A percentile compares a stretch with the other conserved stretches of the same genome.
Evolutionary conservation across 2,797 vertebrate genomes (phyloP).

Genomic region (Gymnoscopelus braueri): DNA sequence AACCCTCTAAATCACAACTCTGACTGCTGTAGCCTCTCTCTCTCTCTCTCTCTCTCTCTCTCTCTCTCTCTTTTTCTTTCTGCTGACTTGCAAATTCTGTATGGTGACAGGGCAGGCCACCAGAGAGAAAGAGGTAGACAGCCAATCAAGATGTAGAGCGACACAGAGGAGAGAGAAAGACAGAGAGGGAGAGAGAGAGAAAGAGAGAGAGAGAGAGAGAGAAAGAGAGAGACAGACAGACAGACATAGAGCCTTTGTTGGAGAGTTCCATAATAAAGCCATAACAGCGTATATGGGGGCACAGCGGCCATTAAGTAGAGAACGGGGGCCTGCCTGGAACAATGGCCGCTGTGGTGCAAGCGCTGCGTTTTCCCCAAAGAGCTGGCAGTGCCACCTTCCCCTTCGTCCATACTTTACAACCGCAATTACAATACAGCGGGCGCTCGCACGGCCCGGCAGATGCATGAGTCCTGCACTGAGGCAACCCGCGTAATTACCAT

Average conservation of each 20-base stretch:
- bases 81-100: conserved; percentile 27
- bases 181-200: neutral
- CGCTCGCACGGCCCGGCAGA: conserved; percentile 49
- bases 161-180: neutral
- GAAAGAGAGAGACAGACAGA: conserved; percentile 10
- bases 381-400: conserved; percentile 39
- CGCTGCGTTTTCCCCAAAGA: conserved; percentile 52
- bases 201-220: conserved; percentile 1
- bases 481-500: conserved; percentile 72
- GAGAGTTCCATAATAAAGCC: conserved; percentile 58
- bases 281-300: conserved; percentile 29
- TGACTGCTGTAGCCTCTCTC: neutral
- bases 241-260: neutral
- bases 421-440: conserved; percentile 62
- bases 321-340: conserved; percentile 48
- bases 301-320: conserved; percentile 23
- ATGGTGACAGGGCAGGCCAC: conserved; percentile 11
- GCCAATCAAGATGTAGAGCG: neutral
- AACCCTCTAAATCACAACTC: conserved; percentile 44
- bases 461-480: conserved; percentile 55
- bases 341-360: conserved; percentile 21
- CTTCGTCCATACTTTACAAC: conserved; percentile 64
- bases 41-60: neutral
- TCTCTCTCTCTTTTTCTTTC: conserved; percentile 3
- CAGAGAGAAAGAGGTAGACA: neutral